These are phyloP conservation scores for Anniella stebbinsi DNA, from an alignment of 2,797 vertebrate species.

Conservation along the genomic window DNA sequence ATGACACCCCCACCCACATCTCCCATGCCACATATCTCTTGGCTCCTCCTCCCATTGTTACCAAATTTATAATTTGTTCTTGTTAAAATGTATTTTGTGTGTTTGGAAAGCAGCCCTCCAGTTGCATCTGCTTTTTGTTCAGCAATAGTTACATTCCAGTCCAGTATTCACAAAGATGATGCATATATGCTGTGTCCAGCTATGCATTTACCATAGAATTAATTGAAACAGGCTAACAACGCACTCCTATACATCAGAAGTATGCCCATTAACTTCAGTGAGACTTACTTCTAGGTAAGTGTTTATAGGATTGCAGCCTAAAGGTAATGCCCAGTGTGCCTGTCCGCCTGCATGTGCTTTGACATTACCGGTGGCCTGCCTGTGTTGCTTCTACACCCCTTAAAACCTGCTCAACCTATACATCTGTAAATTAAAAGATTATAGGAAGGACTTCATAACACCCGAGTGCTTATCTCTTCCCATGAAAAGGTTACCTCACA, in stretches of 20 bases:
- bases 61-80: constrained; percentile 25
- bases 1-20: not conserved
- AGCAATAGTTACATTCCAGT: not conserved
- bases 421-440: not conserved
- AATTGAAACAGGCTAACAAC: not conserved
- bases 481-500: not conserved
- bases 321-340: not conserved
- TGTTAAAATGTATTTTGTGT: not conserved
- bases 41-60: constrained; percentile 5
- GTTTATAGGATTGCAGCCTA: not conserved
- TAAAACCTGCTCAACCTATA: not conserved
- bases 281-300: not conserved
- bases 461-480: not conserved
- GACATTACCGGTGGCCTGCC: not conserved
- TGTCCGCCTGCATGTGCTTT: not conserved
- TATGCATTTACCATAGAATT: not conserved
- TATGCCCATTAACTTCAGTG: too few relatives aligned
- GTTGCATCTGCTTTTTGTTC: not conserved
- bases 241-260: too few relatives aligned
- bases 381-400: not conserved
- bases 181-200: not conserved
- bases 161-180: not conserved
- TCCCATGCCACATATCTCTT: not conserved
- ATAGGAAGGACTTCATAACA: not conserved
- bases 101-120: not conserved